Base-by-base conservation (phyloP, 2,113 vertebrate genomes). In the Labrus mixtus region DNA sequence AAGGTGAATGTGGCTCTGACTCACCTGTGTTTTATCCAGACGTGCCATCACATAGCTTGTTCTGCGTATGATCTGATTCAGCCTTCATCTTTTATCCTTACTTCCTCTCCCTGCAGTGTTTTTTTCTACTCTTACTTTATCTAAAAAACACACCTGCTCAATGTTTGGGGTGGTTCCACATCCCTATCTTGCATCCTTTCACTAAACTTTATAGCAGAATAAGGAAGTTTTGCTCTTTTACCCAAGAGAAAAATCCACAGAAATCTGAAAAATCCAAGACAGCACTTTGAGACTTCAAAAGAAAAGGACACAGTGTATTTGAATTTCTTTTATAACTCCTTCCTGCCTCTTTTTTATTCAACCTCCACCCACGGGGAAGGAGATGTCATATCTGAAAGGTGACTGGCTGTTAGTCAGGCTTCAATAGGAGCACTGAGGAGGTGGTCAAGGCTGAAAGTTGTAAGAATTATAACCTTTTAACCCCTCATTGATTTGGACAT, bases 221-320 rank as follows among this genome's bases (percentile, higher is more conserved):
- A 61, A 68, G 62, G 56, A 87, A 73, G 70, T 86, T 90, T 86
- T 83, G 37, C 77, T 76, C 46, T 79, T 84, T 51, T 48, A 68
- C 77, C 64, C 56, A 37, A 54, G 73, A 90, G 69, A 78, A 91
- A 50, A 88, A 90, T 73, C 81, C 80, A 83, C 78, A 79, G 39
- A 86, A 81, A 87, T 73, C 20, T 22, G 54, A 87, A 81, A 85
- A 76, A 77, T 81, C 76, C 59, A 72, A 76, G 76, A 80, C 79
- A 80, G 80, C 80, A 88, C 66, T 89, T 82, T 85, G 73, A 86
- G 73, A 84, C 84, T 89, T 86, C 75, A 80, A 90, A 86, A 82
- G 79, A 73, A 91, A 84, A 74, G 68, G 83, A 86, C 80, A 60
- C 68, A 74, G 50, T 69, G 60, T 59, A 81, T 87, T 80, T 87